Evolutionary conservation across 2,888 invertebrate genomes (phyloP).

Genomic region (Sinopyrophorus schimmeli): DNA sequence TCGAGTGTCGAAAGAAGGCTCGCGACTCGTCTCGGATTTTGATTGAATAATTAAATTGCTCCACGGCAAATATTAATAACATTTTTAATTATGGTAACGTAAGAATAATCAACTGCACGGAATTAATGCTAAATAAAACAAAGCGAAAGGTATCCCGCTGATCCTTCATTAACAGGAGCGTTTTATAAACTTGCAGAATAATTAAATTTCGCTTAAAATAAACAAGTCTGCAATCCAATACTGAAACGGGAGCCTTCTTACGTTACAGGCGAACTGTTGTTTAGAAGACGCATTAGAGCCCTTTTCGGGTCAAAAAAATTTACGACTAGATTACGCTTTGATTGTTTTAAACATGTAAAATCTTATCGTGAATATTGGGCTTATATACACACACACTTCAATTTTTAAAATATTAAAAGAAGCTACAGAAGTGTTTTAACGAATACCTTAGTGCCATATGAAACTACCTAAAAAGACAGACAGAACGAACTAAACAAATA

Average conservation of each 20-base stretch:
- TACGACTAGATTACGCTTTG: slow-evolving; percentile 47
- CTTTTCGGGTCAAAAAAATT: slow-evolving; percentile 26
- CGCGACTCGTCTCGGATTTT: too few relatives aligned
- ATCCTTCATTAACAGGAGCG: slow-evolving; percentile 5
- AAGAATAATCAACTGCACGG: too few relatives aligned
- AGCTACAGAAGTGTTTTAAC: slow-evolving; percentile 25
- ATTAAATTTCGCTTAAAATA: slow-evolving; percentile 5
- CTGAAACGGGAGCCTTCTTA: slow-evolving; percentile 1
- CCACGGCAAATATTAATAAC: too few relatives aligned
- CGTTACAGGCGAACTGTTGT: slow-evolving; percentile 1
- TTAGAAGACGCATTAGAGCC: slow-evolving; percentile 19
- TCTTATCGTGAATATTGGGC: slow-evolving; percentile 10
- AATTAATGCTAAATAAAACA: slow-evolving; percentile 2
- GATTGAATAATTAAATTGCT: too few relatives aligned
- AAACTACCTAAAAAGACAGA: slow-evolving; percentile 42
- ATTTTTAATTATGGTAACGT: too few relatives aligned
- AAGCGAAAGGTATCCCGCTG: slow-evolving; percentile 10
- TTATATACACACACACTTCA: slow-evolving; percentile 16
- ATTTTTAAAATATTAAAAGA: slow-evolving; percentile 24
- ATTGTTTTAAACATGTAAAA: slow-evolving; percentile 45
- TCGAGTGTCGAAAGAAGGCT: too few relatives aligned
- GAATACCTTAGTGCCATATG: slow-evolving; percentile 48
- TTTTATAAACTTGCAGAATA: slow-evolving; percentile 6
- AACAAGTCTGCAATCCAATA: slow-evolving; percentile 6
- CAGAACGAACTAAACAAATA: slow-evolving; percentile 1